Evolutionary conservation across 1,140 invertebrate genomes (phyloP), one percentile per base, ranked within the genome.

Genomic region (Calephelis nemesis): DNA sequence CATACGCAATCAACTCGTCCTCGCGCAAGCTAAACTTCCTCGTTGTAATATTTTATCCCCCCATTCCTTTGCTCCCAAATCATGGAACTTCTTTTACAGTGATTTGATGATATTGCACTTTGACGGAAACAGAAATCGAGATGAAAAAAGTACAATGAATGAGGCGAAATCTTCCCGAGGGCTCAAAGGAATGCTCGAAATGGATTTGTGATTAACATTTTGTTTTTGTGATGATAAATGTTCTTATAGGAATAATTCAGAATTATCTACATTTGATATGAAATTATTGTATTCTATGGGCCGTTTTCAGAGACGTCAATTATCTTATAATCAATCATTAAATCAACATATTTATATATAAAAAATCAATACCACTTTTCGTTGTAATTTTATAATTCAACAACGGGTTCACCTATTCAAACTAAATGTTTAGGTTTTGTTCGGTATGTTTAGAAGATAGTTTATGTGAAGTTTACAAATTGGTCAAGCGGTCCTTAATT

Each of bases 41-140:
- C 81, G 78, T 84, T 84, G 86, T 88, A 87, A 90, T 91, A 91
- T 91, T 88, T 91, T 83, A 87, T 83, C 86, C 84, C 30, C 77
- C 81, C 68, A 77, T 67, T 77, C 74, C 70, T 54, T 73, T 52
- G 68, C 67, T 67, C 74, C 76, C 77, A 78, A 91, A 91, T 91
- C 87, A 84, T 84, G 84, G 80, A 82, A 85, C 85, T 87, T 87
- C 86, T 88, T 88, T 88, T 83, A 81, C 88, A 88, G 85, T 87
- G 87, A 89, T 91, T 91, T 88, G 87, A 91, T 91, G 88, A 91
- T 89, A 87, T 87, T 91, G 88, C 88, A 91, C 85, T 91, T 91
- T 88, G 81, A 85, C 85, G 83, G 81, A 85, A 78, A 81, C 73
- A 68, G 73, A 64, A 72, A 78, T 81, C 71, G 73, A 77, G 77